Percentiles rank a stretch among this genome's conserved stretches.
Conservation (phyloP, 2,113 vertebrate species). For the Phaetusa simplex region DNA sequence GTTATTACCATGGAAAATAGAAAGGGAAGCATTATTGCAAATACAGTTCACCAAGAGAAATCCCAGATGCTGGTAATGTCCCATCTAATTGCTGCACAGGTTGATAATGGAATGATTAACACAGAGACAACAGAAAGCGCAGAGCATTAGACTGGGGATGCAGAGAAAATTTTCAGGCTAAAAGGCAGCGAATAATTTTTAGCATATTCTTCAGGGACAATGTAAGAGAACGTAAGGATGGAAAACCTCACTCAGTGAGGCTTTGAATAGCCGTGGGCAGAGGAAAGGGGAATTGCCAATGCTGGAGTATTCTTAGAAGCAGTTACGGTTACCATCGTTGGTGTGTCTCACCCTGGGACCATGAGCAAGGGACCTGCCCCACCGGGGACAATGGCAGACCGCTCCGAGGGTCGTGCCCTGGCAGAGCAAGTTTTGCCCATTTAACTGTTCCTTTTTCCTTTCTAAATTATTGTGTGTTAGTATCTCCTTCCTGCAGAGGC, state of each 20-base stretch:
- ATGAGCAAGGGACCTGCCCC: background rate
- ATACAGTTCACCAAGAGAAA: background rate
- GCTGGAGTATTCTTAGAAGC: background rate
- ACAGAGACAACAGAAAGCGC: background rate
- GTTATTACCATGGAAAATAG: background rate
- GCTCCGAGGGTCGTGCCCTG: background rate
- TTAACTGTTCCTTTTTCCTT: constrained; percentile 2
- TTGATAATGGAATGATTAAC: background rate
- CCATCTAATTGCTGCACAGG: background rate
- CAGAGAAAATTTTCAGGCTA: background rate
- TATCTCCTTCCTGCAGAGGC: constrained; percentile 38
- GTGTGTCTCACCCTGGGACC: background rate
- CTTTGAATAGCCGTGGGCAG: background rate
- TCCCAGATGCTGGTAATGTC: background rate
- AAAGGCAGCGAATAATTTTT: background rate
- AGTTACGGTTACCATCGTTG: background rate
- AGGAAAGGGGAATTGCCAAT: background rate
- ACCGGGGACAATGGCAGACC: background rate
- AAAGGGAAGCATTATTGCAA: background rate
- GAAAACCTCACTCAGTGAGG: background rate
- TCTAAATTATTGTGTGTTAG: background rate
- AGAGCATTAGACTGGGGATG: background rate
- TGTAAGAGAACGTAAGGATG: background rate
- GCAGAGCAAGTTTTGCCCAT: background rate
- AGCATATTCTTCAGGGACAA: background rate